A percentile compares a stretch with the other conserved stretches of the same genome.
phyloP scores from a whole-genome alignment of 1,140 invertebrate species.

The Tyrophagus putrescentiae region DNA sequence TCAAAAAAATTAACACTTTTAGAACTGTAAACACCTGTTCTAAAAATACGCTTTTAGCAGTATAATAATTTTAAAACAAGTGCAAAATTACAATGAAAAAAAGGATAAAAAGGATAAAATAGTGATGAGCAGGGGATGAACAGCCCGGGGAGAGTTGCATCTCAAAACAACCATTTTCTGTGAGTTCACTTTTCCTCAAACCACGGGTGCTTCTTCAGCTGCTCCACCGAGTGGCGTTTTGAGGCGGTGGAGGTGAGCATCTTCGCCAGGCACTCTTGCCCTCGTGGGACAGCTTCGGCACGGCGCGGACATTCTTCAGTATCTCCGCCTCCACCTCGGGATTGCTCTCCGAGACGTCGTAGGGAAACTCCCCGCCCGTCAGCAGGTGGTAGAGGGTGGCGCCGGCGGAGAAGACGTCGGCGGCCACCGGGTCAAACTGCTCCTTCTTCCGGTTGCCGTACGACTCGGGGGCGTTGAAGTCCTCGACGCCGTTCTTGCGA shows the following conservation, averaged over 20 bases:
- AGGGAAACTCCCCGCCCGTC: constrained; percentile 9
- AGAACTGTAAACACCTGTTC: no score
- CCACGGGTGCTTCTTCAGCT: not conserved
- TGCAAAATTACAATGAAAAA: no score
- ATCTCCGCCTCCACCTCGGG: not conserved
- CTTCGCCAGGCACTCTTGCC: not conserved
- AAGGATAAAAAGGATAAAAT: no score
- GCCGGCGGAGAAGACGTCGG: constrained; percentile 11
- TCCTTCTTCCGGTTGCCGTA: constrained; percentile 5
- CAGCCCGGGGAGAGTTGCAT: no score
- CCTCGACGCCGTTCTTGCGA: not conserved
- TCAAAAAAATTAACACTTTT: no score
- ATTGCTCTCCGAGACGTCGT: not conserved
- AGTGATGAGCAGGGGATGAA: no score
- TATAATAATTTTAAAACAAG: no score
- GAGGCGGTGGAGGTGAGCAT: not conserved
- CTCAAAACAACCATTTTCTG: no score
- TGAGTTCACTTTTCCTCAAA: no score
- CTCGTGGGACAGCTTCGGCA: not conserved
- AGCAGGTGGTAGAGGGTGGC: constrained; percentile 3
- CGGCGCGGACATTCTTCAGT: not conserved
- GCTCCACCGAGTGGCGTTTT: not conserved
- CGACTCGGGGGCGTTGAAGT: constrained; percentile 3
- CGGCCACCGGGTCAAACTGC: constrained; percentile 4
- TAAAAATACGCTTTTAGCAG: no score